Evolutionary conservation across 1,140 invertebrate species (phyloP), one percentile per base, ranked within the genome.

Genomic region (Magallana gigas): DNA sequence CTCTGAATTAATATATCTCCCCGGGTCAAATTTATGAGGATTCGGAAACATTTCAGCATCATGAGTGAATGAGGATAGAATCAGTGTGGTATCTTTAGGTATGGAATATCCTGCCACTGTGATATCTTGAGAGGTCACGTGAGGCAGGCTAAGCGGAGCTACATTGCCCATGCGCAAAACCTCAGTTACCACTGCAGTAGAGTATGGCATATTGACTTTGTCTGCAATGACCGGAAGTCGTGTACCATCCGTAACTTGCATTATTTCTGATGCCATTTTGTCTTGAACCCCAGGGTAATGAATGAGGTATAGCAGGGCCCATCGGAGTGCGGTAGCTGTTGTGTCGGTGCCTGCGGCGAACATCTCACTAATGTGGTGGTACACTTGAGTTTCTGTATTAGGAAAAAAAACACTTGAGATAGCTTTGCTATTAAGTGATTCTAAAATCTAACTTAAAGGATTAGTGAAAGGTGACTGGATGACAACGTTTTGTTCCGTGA

Each of bases 251-350:
- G 99, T 96, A 0, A 98, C 97, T 82, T 85, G 57, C 89, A 98
- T 97, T 29, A 99, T 95, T 94, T 99, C 98, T 83, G 97, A 96
- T 94, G 98, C 97, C 0, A 98, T 97, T 11, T 96, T 96, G 23
- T 95, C 96, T 93, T 98, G 97, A 0, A 97, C 96, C 4, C 96
- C 95, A 11, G 96, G 96, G 95, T 98, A 93, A 16, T 96, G 93
- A 0, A 97, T 97, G 95, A 98, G 96, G 90, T 97, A 97, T 4
- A 99, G 94, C n/a, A 98, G 94, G 90, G 97, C 97, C 98, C 98
- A 92, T 8, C 57, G 64, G 6, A 92, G 82, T 4, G 90, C 85
- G 12, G 88, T 88, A 29, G 91, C n/a, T 62, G 88, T 88, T 9
- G 90, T 91, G n/a, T 91, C 91, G 1, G 87, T 90, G 4, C 91